Evolutionary conservation across 2,113 vertebrate genomes (phyloP).

Genomic region (Trachemys scripta): DNA sequence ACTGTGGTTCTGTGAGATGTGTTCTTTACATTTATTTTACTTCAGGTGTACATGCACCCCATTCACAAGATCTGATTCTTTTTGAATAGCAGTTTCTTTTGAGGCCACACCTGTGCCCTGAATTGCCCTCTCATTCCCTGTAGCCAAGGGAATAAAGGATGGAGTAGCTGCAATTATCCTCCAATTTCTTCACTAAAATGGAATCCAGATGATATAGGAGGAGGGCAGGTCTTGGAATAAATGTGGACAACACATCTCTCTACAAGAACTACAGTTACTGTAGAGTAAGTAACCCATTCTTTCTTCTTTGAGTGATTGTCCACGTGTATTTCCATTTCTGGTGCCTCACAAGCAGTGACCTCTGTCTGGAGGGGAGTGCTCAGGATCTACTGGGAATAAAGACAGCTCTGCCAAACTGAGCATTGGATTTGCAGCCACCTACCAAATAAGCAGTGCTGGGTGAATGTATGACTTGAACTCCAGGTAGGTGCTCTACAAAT

Average conservation of each 20-base stretch:
- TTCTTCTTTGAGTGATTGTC: not conserved
- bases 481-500: not conserved
- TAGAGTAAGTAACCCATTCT: not conserved
- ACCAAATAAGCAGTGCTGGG: not conserved
- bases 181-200: not conserved
- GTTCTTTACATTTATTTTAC: too few relatives aligned
- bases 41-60: too few relatives aligned
- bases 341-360: not conserved
- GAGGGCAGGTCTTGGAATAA: not conserved
- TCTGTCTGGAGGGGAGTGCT: not conserved
- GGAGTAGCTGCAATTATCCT: too few relatives aligned
- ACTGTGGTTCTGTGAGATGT: not conserved
- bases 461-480: not conserved
- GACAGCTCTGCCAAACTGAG: not conserved
- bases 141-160: too few relatives aligned
- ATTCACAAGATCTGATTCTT: too few relatives aligned
- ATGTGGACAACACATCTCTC: not conserved
- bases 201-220: not conserved
- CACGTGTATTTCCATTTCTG: not conserved
- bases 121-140: too few relatives aligned
- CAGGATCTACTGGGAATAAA: not conserved
- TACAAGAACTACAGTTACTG: not conserved
- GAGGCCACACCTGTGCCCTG: too few relatives aligned
- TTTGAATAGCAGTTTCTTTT: too few relatives aligned
- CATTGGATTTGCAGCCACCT: not conserved